Conservation (phyloP, 2,113 vertebrate species). For the Mustelus asterias region DNA sequence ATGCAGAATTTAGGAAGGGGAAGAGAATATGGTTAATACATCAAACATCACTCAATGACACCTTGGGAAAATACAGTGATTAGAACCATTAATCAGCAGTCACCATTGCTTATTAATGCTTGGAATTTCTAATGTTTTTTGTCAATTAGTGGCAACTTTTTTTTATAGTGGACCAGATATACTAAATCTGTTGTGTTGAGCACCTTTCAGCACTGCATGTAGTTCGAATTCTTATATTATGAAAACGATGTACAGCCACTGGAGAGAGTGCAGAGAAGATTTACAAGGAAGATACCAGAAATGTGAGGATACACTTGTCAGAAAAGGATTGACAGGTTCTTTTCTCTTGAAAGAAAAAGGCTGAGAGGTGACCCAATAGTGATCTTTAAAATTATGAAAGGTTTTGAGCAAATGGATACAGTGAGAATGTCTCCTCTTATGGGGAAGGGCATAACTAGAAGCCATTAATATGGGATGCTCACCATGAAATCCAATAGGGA, state of each 20-base stretch:
- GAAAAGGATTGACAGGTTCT: no score
- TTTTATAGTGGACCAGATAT: neutral
- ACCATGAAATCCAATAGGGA: no score
- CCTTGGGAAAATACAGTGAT: neutral
- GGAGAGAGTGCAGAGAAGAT: neutral
- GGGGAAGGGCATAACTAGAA: no score
- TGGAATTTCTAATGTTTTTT: neutral
- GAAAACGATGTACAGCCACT: neutral
- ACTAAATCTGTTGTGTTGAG: neutral
- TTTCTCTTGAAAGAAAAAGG: no score
- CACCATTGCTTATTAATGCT: neutral
- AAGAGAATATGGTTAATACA: neutral
- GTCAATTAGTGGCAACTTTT: neutral
- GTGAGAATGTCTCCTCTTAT: no score
- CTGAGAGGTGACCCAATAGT: no score
- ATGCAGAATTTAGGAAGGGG: neutral
- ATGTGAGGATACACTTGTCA: no score
- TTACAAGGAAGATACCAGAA: neutral
- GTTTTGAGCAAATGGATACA: no score
- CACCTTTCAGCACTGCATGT: neutral
- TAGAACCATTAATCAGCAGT: neutral
- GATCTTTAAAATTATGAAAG: no score
- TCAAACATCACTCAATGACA: neutral
- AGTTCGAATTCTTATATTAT: neutral
- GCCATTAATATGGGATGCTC: no score